Evolutionary conservation across 30 jellyfish, hydroid and myxozoan species (phyloP).

Genomic region (Rhopilema esculentum): DNA sequence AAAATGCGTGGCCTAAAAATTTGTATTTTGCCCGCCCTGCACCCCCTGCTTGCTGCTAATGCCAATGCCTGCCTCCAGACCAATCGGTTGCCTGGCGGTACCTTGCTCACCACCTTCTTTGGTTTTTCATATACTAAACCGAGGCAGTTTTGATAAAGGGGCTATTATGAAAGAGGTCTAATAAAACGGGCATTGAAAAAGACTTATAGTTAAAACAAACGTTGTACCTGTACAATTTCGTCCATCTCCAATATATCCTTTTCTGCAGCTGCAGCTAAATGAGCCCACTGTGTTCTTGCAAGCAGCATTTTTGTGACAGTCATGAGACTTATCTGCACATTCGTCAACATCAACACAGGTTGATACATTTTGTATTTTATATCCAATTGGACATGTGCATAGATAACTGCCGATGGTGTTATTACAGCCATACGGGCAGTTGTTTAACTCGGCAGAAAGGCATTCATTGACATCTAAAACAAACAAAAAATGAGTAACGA

Average conservation of each 20-base stretch:
- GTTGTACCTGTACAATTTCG: conserved; percentile 11
- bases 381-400: neutral
- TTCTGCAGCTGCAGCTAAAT: neutral
- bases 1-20: too few relatives aligned
- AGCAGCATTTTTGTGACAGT: neutral
- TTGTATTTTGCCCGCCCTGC: too few relatives aligned
- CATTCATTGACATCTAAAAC: conserved; percentile 7
- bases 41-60: too few relatives aligned
- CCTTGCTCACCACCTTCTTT: too few relatives aligned
- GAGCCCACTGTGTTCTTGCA: conserved; percentile 2
- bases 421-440: conserved; percentile 1
- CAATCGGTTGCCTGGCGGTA: too few relatives aligned
- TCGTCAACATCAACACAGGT: conserved; percentile 24
- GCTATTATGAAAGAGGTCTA: too few relatives aligned
- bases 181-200: too few relatives aligned
- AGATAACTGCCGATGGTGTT: conserved; percentile 3
- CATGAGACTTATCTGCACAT: neutral
- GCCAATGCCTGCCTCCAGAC: too few relatives aligned
- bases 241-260: conserved; percentile 9
- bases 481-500: neutral
- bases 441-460: neutral
- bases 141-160: too few relatives aligned
- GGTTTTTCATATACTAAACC: too few relatives aligned
- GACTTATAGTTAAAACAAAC: too few relatives aligned
- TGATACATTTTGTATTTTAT: neutral